phyloP scores from a whole-genome alignment of 2,113 vertebrate species.

The Oxygymnocypris stewartii region DNA sequence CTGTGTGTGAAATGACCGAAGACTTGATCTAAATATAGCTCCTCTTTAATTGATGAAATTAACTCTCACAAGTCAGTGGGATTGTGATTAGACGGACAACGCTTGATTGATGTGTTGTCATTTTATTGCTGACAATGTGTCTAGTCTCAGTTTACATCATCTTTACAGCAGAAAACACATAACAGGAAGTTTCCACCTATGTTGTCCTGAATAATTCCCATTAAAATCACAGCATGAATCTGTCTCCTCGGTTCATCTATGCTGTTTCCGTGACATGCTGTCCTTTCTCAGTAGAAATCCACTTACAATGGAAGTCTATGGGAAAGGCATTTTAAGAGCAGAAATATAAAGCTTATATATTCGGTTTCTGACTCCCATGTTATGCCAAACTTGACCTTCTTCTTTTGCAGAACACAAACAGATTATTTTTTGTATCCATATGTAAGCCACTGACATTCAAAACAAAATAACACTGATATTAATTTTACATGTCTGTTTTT shows the following conservation, averaged over 20 bases:
- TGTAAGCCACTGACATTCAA: too few relatives aligned
- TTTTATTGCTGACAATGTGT: background rate
- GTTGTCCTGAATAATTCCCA: background rate
- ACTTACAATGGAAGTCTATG: background rate
- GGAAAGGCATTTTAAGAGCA: background rate
- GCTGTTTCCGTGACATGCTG: background rate
- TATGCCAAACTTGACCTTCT: too few relatives aligned
- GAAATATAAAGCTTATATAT: background rate
- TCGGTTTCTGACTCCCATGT: background rate
- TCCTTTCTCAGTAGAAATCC: background rate
- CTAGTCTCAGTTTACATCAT: background rate
- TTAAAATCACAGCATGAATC: background rate
- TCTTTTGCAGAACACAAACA: too few relatives aligned
- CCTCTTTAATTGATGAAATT: background rate
- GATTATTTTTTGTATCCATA: too few relatives aligned
- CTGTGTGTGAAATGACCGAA: slow-evolving; percentile 36
- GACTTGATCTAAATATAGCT: slow-evolving; percentile 13
- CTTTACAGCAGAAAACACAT: background rate
- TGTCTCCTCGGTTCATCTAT: background rate
- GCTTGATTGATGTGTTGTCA: background rate
- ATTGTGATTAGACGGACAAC: background rate
- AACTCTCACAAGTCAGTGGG: background rate
- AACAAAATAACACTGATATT: too few relatives aligned
- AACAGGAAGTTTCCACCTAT: slow-evolving; percentile 37
- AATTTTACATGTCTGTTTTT: too few relatives aligned